Conservation (phyloP, 1,140 invertebrate genomes). For the Leptinotarsa lineolata region DNA sequence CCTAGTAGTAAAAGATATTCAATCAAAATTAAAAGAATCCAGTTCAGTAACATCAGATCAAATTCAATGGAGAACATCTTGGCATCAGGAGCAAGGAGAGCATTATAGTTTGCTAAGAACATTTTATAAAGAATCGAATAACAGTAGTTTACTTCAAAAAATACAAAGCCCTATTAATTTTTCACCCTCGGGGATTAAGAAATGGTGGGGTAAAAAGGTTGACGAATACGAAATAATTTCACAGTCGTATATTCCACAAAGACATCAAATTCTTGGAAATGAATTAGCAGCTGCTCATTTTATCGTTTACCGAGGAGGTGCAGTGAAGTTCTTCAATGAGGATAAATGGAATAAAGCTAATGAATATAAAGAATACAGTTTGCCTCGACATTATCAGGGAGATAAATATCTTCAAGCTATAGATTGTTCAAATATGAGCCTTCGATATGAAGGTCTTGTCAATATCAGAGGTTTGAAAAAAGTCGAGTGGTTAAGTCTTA, state of each 20-base stretch:
- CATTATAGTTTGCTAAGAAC: conserved; percentile 57
- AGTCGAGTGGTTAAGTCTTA: conserved; percentile 69
- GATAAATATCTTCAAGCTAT: conserved; percentile 68
- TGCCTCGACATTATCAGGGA: conserved; percentile 64
- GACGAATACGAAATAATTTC: conserved; percentile 49
- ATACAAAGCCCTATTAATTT: conserved; percentile 59
- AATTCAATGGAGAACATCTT: conserved; percentile 56
- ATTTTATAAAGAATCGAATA: conserved; percentile 56
- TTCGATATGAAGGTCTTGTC: conserved; percentile 74
- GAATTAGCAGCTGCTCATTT: conserved; percentile 78
- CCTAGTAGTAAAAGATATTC: neutral
- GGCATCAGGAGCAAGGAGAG: conserved; percentile 54
- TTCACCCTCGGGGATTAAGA: conserved; percentile 51
- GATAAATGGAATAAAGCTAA: conserved; percentile 64
- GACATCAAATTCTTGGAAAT: conserved; percentile 63
- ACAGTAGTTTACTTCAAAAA: conserved; percentile 53
- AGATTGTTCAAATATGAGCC: conserved; percentile 65
- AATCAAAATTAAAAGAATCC: neutral
- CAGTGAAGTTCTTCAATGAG: conserved; percentile 67
- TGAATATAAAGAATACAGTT: conserved; percentile 56
- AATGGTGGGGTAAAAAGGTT: conserved; percentile 57
- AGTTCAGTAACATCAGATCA: conserved; percentile 52
- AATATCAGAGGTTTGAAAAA: conserved; percentile 66
- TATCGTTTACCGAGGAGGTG: conserved; percentile 67
- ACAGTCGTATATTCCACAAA: conserved; percentile 58